Conservation (phyloP, 2,888 invertebrate species). For the Anodontia alba region DNA sequence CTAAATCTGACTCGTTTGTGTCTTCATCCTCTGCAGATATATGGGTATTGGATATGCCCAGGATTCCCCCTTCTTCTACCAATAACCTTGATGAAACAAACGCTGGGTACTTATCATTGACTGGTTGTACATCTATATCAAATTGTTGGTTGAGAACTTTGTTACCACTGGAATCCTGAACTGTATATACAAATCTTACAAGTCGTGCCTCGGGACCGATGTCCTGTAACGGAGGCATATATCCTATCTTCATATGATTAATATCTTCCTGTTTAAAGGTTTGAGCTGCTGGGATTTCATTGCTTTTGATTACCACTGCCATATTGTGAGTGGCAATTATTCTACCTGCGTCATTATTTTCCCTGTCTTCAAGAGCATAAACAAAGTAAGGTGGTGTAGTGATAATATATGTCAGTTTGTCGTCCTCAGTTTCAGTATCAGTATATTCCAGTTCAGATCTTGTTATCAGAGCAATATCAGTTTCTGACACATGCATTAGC, state of each 20-base stretch:
- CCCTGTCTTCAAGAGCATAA: constrained; percentile 77
- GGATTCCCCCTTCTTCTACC: constrained; percentile 83
- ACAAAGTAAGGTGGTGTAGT: constrained; percentile 83
- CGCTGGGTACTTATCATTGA: constrained; percentile 81
- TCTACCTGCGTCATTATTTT: constrained; percentile 82
- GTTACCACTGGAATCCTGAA: constrained; percentile 81
- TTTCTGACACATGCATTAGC: constrained; percentile 80
- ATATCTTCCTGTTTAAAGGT: constrained; percentile 83
- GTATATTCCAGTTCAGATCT: constrained; percentile 81
- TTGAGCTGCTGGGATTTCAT: constrained; percentile 68
- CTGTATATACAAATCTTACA: constrained; percentile 81
- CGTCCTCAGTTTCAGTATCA: constrained; percentile 80
- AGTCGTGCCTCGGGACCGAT: constrained; percentile 81
- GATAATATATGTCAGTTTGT: constrained; percentile 81
- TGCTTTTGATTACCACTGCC: constrained; percentile 74
- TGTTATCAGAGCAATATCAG: constrained; percentile 80
- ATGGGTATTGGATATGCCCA: constrained; percentile 80
- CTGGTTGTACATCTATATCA: constrained; percentile 83
- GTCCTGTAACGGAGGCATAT: constrained; percentile 83
- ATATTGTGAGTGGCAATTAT: constrained; percentile 79
- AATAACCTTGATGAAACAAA: constrained; percentile 78
- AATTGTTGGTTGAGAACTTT: constrained; percentile 80
- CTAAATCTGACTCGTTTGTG: constrained; percentile 78
- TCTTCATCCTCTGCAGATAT: constrained; percentile 83
- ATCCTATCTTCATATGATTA: constrained; percentile 83